These are phyloP conservation scores for Synanthedon myopaeformis DNA, from an alignment of 2,888 invertebrate genomes.

Conservation along the genomic window DNA sequence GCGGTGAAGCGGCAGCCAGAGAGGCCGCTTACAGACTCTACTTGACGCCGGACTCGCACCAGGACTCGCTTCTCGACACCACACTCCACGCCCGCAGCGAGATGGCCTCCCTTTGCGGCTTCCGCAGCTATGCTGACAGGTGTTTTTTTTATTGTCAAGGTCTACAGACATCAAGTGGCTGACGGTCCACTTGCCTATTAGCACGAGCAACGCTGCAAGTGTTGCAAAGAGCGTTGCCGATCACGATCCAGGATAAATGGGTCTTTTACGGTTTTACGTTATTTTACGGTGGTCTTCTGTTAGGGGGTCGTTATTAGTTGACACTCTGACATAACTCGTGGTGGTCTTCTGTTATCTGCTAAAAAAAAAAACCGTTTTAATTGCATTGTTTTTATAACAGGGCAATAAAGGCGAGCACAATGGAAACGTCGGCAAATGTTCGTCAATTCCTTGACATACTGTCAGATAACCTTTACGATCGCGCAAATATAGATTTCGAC, in stretches of 20 bases:
- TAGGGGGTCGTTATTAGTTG: no score
- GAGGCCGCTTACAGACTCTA: conserved; percentile 91
- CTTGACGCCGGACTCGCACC: conserved; percentile 80
- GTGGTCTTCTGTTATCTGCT: no score
- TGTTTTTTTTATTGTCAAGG: no score
- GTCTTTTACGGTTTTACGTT: no score
- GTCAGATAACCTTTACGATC: conserved; percentile 75
- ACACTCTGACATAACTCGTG: no score
- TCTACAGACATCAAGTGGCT: no score
- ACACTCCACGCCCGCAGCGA: conserved; percentile 81
- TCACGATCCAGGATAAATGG: no score
- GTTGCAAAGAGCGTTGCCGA: no score
- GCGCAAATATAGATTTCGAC: conserved; percentile 81
- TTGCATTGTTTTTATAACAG: conserved; percentile 35
- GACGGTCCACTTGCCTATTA: no score
- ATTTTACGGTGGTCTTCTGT: no score
- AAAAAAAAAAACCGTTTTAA: no score
- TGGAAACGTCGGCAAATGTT: conserved; percentile 84
- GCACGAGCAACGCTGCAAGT: no score
- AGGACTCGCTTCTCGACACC: conserved; percentile 79
- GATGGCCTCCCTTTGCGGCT: conserved; percentile 90
- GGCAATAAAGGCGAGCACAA: conserved; percentile 88
- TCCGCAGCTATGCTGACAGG: conserved; percentile 88
- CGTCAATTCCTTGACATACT: conserved; percentile 83
- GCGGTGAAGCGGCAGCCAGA: conserved; percentile 80